A percentile compares a stretch with the other conserved stretches of the same genome.
These are phyloP conservation scores for Imbricaverruca yamaguchii DNA, from an alignment of 2,888 invertebrate species.

Conservation along the genomic window DNA sequence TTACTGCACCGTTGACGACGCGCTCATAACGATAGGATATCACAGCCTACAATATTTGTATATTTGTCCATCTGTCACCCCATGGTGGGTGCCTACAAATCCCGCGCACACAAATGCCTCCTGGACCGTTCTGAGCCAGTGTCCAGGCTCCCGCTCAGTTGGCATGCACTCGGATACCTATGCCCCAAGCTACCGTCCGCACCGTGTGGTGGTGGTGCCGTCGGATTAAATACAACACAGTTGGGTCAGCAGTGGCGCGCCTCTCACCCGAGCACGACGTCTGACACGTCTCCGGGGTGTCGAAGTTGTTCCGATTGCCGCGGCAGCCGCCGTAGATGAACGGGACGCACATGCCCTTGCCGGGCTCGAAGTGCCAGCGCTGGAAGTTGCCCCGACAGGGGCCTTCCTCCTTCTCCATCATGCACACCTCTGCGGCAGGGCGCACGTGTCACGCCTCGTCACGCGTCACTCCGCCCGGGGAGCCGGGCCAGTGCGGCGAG, in stretches of 20 bases:
- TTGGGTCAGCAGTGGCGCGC: not conserved
- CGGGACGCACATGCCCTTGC: slow-evolving; percentile 61
- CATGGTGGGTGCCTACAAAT: not conserved
- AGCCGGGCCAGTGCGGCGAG: not conserved
- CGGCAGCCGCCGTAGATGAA: slow-evolving; percentile 85
- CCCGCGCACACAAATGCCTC: not conserved
- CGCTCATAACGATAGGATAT: no score
- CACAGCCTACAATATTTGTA: no score
- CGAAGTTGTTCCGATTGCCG: slow-evolving; percentile 81
- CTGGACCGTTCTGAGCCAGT: not conserved
- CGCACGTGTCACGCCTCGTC: not conserved
- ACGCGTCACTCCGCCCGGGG: not conserved
- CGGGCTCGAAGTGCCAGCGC: slow-evolving; percentile 76
- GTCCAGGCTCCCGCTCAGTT: not conserved
- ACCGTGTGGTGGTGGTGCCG: not conserved
- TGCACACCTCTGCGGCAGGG: slow-evolving; percentile 31
- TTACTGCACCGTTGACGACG: no score
- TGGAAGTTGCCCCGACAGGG: slow-evolving; percentile 81
- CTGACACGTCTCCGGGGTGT: slow-evolving; percentile 57
- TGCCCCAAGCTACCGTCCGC: no score
- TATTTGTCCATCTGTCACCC: no score
- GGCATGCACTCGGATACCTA: not conserved
- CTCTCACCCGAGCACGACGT: slow-evolving; percentile 34
- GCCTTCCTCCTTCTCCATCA: slow-evolving; percentile 55
- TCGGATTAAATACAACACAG: not conserved